phyloP scores from a whole-genome alignment of 2,797 vertebrate species.

The Xyrichtys novacula region DNA sequence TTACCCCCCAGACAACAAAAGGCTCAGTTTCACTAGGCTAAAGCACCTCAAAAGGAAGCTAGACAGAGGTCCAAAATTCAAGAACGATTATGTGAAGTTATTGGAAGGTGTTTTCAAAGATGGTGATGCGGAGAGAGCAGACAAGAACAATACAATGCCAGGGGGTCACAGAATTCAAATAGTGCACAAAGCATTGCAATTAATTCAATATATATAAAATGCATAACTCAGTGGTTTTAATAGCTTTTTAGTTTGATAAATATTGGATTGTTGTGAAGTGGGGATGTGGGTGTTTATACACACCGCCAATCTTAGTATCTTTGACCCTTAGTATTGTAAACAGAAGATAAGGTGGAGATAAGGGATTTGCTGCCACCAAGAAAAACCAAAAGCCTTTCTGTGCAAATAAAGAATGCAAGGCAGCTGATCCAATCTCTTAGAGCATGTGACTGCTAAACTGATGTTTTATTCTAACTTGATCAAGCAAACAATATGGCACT shows the following conservation, averaged over 20 bases:
- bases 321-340: too few species aligned
- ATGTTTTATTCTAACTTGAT: slow-evolving; percentile 29
- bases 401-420: slow-evolving; percentile 26
- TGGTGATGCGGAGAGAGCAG: not conserved
- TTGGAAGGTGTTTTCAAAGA: slow-evolving; percentile 23
- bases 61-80: slow-evolving; percentile 12
- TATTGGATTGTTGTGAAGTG: too few species aligned
- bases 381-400: slow-evolving; percentile 15
- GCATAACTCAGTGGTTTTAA: too few species aligned
- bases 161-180: too few species aligned
- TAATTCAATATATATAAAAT: too few species aligned
- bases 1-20: slow-evolving; percentile 9
- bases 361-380: slow-evolving; percentile 35
- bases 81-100: slow-evolving; percentile 3
- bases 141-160: too few species aligned
- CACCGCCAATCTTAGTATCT: too few species aligned
- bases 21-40: not conserved
- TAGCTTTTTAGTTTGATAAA: too few species aligned
- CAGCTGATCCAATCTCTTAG: slow-evolving; percentile 18
- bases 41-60: too few species aligned
- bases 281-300: too few species aligned
- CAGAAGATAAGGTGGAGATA: too few species aligned
- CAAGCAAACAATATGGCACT: slow-evolving; percentile 43
- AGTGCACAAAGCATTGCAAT: too few species aligned
- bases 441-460: not conserved